Evolutionary conservation across 2,113 vertebrate species (phyloP).

Genomic region (Zingel zingel): DNA sequence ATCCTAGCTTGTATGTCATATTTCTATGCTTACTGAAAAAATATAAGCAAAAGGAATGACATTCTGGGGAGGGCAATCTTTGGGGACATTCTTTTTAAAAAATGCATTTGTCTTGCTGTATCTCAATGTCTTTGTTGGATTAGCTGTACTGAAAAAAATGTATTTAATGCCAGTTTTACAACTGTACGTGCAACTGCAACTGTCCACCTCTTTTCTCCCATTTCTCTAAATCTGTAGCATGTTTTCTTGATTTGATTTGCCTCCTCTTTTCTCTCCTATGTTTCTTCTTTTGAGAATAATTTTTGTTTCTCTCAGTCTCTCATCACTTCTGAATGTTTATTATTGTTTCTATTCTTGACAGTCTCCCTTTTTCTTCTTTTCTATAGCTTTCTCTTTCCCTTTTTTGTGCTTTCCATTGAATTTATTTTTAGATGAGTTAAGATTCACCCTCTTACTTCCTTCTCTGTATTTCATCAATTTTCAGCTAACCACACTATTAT

Average conservation of each 20-base stretch:
- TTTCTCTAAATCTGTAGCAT: background rate
- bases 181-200: background rate
- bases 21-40: background rate
- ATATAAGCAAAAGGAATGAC: background rate
- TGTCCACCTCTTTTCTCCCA: too few relatives aligned
- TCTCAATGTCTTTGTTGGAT: background rate
- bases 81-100: background rate
- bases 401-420: background rate
- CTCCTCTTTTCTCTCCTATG: background rate
- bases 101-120: background rate
- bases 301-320: background rate
- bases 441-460: background rate
- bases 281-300: background rate
- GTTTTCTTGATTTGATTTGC: background rate
- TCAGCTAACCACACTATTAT: background rate
- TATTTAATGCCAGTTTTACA: background rate
- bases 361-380: background rate
- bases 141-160: background rate
- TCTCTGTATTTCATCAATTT: background rate
- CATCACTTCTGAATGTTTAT: background rate
- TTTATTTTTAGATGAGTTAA: background rate
- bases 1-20: background rate
- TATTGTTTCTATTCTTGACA: background rate
- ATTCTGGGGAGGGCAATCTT: background rate
- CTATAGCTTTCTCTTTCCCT: background rate